Evolutionary conservation across 37 sponge, comb jelly and placozoan species (phyloP).

Genomic region (Theonella swinhoei): DNA sequence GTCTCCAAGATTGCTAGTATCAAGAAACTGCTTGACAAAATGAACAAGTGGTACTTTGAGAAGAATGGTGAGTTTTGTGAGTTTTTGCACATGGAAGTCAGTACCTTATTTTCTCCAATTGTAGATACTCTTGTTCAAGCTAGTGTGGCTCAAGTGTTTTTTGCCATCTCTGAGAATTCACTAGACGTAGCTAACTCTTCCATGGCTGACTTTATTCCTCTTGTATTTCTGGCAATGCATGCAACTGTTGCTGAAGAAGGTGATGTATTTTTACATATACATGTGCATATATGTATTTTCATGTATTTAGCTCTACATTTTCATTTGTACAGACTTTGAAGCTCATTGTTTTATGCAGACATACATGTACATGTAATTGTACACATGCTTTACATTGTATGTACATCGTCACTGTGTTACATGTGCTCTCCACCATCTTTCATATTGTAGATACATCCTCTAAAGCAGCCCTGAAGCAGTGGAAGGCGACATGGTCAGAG

Average conservation of each 20-base stretch:
- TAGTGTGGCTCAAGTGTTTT: constrained; percentile 44
- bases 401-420: too few relatives aligned
- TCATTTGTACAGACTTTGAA: background rate
- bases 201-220: constrained; percentile 49
- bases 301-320: background rate
- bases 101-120: background rate
- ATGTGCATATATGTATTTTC: too few relatives aligned
- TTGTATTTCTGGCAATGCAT: constrained; percentile 88
- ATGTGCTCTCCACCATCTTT: too few relatives aligned
- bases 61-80: constrained; percentile 59
- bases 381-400: background rate
- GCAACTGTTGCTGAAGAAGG: constrained; percentile 30
- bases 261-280: background rate
- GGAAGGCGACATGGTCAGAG: constrained; percentile 75
- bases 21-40: constrained; percentile 57
- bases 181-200: constrained; percentile 27
- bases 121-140: constrained; percentile 15
- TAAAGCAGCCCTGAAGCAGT: constrained; percentile 23
- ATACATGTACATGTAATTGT: background rate
- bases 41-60: constrained; percentile 65
- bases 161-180: constrained; percentile 49
- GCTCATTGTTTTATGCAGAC: background rate
- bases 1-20: constrained; percentile 62
- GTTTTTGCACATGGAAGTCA: too few relatives aligned
- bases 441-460: constrained; percentile 41